phyloP scores from a whole-genome alignment of 1,140 invertebrate species.

The Saccostrea cuccullata region DNA sequence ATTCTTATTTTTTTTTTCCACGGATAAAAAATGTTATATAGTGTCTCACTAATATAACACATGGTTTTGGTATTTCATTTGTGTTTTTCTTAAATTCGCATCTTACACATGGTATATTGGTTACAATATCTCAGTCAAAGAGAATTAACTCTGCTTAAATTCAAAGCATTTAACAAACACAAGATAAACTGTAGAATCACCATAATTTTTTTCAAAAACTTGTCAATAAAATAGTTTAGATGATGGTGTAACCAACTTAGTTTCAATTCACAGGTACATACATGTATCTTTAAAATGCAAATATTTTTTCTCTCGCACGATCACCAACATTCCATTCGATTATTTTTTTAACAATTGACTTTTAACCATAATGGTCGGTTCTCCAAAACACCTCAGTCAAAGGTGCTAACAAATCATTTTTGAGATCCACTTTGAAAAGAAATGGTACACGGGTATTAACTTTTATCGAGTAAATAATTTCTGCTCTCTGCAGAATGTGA shows the following conservation, averaged over 20 bases:
- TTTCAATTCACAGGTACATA: no score
- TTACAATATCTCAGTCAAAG: not conserved
- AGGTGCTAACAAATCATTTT: slow-evolving; percentile 20
- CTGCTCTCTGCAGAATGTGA: slow-evolving; percentile 11
- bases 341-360: not conserved
- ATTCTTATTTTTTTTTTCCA: no score
- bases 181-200: no score
- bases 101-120: no score
- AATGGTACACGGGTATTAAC: not conserved
- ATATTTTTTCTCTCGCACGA: no score
- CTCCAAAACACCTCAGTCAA: not conserved
- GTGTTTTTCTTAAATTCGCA: no score
- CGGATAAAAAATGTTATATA: no score
- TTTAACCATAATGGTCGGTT: not conserved
- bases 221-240: not conserved
- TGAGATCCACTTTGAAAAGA: slow-evolving; percentile 2
- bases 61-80: no score
- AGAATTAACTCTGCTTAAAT: not conserved
- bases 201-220: not conserved
- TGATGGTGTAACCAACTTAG: not conserved
- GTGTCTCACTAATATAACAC: no score
- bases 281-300: no score
- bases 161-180: not conserved
- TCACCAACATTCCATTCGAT: not conserved
- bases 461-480: not conserved